Base-by-base conservation (phyloP, 2,888 invertebrate species). In the Tethea ocularis region DNA sequence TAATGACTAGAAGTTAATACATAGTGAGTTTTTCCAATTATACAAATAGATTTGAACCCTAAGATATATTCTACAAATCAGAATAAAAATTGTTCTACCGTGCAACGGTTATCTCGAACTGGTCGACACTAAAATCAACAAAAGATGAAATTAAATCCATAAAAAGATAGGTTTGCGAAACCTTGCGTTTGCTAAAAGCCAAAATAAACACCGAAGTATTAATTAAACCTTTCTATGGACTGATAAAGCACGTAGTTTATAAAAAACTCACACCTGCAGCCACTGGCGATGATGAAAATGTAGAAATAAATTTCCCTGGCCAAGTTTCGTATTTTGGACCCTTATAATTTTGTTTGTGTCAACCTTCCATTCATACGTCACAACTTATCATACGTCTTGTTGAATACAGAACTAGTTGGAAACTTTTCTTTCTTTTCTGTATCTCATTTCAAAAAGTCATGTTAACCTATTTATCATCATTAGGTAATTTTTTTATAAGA, bases 221-320 rank as follows among this genome's bases (percentile, higher is more conserved):
- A 83, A 86, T 87, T 86, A 84, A 80, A 75, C 74, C 74, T 75
- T 66, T 67, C 72, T 72, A 63, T 69, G 63, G 62, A 68, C 68
- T 78, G 83, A 86, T 83, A 84, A 78, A 82, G 79, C 82, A 83
- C 83, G 82, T 62, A 74, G 60, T 72, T 72, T 63, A 67, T 77
- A 74, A 80, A 82, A 79, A 73, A 46, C n/a, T 36, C 59, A 58
- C 60, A 57, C 61, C 63, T 60, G 57, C 60, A 59, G 61, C 51
- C 61, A 57, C 56, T 46, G 46, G 46, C 33, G 13, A 33, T 33
- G 33, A 33, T 33, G 8, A 29, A 29, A 13, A 10, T 46, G n/a
- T 2, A 10, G 10, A 46, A 54, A 22, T 33, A 33, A 22, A 54
- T 54, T 20, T 54, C 33, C 10, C 20, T 6, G 11, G 22, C 33